phyloP scores from a whole-genome alignment of 2,113 vertebrate genomes.

The Laterallus jamaicensis region DNA sequence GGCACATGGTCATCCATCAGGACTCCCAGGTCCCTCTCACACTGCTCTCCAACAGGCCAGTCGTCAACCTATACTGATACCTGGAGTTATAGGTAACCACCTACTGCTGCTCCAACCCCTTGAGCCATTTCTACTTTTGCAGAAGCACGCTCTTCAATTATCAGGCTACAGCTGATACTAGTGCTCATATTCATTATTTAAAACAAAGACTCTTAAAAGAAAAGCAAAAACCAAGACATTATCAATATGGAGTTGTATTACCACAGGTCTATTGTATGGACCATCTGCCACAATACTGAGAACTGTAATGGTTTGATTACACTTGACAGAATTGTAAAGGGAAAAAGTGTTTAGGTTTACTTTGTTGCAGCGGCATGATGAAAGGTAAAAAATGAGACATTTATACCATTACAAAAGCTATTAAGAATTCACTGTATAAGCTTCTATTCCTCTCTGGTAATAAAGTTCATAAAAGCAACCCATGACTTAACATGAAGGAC shows the following conservation, averaged over 20 bases:
- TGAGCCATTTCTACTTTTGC: neutral
- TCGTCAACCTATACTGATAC: no score
- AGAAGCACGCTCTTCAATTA: neutral
- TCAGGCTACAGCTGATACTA: neutral
- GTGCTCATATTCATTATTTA: neutral
- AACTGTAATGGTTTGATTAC: neutral
- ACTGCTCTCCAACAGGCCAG: no score
- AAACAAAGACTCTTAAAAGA: neutral
- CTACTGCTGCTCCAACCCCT: neutral
- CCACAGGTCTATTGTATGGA: neutral
- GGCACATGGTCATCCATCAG: no score
- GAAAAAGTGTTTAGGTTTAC: neutral
- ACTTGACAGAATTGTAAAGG: neutral
- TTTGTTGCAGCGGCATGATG: neutral
- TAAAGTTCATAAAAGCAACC: slow-evolving; percentile 20
- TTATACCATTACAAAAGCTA: neutral
- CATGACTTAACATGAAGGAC: neutral
- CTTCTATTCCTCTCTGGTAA: neutral
- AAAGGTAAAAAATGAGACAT: neutral
- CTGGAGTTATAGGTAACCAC: neutral
- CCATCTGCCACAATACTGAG: neutral
- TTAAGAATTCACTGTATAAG: slow-evolving; percentile 1
- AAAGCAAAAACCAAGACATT: neutral
- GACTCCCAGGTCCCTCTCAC: no score
- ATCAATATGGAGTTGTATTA: neutral